phyloP scores from a whole-genome alignment of 2,888 invertebrate species.

The Leptarthrus brevirostris region DNA sequence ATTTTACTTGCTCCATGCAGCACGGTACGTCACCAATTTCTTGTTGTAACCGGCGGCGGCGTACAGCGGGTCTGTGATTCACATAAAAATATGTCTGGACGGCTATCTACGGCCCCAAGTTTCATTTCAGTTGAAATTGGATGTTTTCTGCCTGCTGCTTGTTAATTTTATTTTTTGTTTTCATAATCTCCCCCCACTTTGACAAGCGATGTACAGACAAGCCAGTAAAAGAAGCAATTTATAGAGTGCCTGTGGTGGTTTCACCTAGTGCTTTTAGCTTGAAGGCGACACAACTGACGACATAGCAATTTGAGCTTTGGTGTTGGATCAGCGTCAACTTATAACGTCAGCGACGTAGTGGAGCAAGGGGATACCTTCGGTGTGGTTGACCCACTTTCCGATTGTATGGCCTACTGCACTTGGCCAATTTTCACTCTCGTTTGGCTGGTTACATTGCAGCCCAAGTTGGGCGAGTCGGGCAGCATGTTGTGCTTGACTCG shows the following conservation, averaged over 20 bases:
- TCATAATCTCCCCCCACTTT: not conserved
- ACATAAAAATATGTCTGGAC: not conserved
- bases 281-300: not conserved
- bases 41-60: not conserved
- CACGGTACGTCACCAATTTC: constrained; percentile 2
- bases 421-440: constrained; percentile 67
- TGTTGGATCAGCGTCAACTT: not conserved
- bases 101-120: constrained; percentile 1
- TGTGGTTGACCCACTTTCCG: constrained; percentile 57
- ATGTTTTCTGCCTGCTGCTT: constrained; percentile 18
- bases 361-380: constrained; percentile 27
- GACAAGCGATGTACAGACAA: too few species aligned
- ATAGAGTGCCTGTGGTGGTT: not conserved
- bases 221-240: not conserved
- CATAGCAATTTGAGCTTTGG: constrained; percentile 15
- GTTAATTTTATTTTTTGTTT: not conserved
- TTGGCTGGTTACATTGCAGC: constrained; percentile 52
- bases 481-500: constrained; percentile 30
- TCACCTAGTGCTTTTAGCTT: too few species aligned
- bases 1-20: not conserved
- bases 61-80: not conserved
- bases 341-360: not conserved
- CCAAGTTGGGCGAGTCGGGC: constrained; percentile 37
- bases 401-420: constrained; percentile 68
- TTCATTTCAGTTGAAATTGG: constrained; percentile 18